Evolutionary conservation across 2,888 invertebrate species (phyloP).

Genomic region (Chironomus riparius): DNA sequence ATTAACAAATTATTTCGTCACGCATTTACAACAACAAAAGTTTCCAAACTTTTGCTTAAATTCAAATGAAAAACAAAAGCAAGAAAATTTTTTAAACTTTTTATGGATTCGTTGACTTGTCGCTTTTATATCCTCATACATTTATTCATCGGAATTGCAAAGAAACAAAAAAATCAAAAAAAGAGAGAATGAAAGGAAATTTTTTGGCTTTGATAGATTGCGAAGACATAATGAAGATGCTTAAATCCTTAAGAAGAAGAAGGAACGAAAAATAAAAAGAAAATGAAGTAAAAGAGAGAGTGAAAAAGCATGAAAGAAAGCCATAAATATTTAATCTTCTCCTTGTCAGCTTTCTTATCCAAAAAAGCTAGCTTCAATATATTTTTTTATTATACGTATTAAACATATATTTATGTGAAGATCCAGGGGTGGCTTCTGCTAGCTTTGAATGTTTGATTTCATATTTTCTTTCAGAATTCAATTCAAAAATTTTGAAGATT

Average conservation of each 20-base stretch:
- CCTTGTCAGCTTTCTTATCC: slow-evolving; percentile 1
- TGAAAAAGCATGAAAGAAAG: slow-evolving; percentile 8
- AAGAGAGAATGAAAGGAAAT: background rate
- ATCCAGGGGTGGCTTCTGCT: too few relatives aligned
- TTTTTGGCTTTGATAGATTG: slow-evolving; percentile 5
- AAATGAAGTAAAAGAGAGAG: background rate
- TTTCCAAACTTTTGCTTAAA: background rate
- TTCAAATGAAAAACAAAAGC: background rate
- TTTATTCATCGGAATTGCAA: background rate
- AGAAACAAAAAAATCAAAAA: background rate
- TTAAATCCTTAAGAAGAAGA: slow-evolving; percentile 6
- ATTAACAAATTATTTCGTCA: too few relatives aligned
- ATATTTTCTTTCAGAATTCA: too few relatives aligned
- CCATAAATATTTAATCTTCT: slow-evolving; percentile 22
- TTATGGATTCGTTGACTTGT: too few relatives aligned
- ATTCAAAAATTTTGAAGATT: too few relatives aligned
- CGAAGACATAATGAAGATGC: slow-evolving; percentile 20
- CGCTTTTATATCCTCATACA: background rate
- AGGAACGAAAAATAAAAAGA: background rate
- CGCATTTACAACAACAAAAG: background rate
- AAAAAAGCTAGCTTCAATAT: background rate
- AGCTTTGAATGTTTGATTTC: too few relatives aligned
- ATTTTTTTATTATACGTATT: background rate
- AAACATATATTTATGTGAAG: background rate
- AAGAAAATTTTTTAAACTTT: too few relatives aligned